phyloP scores from a whole-genome alignment of 2,888 invertebrate species.

The Drepanosiphum platanoidis region DNA sequence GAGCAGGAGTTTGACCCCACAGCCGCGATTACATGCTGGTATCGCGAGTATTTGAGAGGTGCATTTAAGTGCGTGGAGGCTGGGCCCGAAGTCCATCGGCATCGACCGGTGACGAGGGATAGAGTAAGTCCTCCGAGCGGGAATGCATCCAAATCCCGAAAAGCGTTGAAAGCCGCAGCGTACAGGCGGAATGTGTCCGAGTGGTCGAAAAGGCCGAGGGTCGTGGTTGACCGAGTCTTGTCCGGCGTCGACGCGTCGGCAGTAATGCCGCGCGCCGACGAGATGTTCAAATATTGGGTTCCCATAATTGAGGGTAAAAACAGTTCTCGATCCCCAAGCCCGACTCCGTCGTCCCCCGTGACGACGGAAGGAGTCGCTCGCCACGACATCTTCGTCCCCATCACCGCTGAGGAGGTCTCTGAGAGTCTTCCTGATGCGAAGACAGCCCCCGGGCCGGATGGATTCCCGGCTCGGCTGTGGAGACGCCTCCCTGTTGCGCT shows the following conservation, averaged over 20 bases:
- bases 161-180: not conserved
- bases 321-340: not conserved
- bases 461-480: slow-evolving; percentile 1
- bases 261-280: fast-evolving
- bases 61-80: not conserved
- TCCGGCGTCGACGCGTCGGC: not conserved
- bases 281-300: not conserved
- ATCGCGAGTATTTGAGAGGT: not conserved
- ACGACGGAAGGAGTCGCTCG: too few species aligned
- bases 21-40: not conserved
- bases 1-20: not conserved
- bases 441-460: not conserved
- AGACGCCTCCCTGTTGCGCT: not conserved
- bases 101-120: not conserved
- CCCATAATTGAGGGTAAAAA: not conserved
- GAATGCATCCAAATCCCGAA: not conserved
- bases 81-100: too few species aligned
- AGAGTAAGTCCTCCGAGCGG: not conserved
- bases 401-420: fast-evolving
- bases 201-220: fast-evolving
- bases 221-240: not conserved
- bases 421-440: not conserved
- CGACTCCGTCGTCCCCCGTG: not conserved
- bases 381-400: not conserved
- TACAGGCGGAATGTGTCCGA: not conserved